Base-by-base conservation (phyloP, 2,888 invertebrate species). In the Drosophila melanosoma region DNA sequence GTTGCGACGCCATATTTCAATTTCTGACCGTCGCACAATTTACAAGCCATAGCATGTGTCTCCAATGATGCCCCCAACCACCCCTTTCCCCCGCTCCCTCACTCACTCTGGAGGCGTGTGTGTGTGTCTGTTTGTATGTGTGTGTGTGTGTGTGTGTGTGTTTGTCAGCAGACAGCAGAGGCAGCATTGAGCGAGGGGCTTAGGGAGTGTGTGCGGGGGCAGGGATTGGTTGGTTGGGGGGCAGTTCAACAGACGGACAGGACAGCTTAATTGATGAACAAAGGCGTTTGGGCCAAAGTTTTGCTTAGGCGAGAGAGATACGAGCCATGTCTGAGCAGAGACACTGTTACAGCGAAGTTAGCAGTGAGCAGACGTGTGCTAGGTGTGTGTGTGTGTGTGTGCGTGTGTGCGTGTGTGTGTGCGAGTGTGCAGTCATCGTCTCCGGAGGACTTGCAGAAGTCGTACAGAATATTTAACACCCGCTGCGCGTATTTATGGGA, bases 401-500 rank as follows among this genome's bases (percentile, higher is more conserved):
- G 17, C 32, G 53, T 38, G 17, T 33, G 29, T n/a, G 17, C 29
- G 20, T 23, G 23, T 26, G n/a, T 52, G 29, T 52, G 23, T 23
- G 32, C 2, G 8, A 23, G 51, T 51, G 66, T 54, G 57, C 49
- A 75, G 76, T 68, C 77, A 62, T 63, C 76, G 76, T 76, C 76
- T 60, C 40, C 67, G 69, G 74, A 89, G 87, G 76, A 87, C 84
- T 87, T 87, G 89, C 85, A 85, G 87, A 85, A 85, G 85, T 89
- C 85, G 85, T 89, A 85, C 85, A 89, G 79, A 85, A 85, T 85
- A 85, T 85, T 85, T 85, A 85, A 90, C 91, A 90, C 91, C 91
- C 89, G 92, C 91, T 91, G 92, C 78, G 91, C 81, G 82, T 83
- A 89, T 84, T 91, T 92, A 91, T 91, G 91, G 91, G 91, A 89